These are phyloP conservation scores for Melanargia galathea DNA, from an alignment of 2,888 invertebrate genomes.

Conservation along the genomic window DNA sequence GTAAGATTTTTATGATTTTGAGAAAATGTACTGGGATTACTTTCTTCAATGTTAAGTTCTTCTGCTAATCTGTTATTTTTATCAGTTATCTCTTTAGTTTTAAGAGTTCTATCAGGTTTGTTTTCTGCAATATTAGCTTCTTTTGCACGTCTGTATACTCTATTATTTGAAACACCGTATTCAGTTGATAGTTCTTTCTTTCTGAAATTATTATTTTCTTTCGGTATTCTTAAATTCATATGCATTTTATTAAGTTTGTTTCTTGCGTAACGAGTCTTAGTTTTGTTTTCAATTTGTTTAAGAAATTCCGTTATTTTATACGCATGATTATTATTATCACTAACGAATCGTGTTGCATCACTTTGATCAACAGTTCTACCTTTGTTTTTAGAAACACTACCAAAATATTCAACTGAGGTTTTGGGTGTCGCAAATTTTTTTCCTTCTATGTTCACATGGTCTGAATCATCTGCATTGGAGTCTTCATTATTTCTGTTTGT, in stretches of 20 bases:
- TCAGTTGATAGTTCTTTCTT: background rate
- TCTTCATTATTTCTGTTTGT: background rate
- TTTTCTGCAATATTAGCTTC: background rate
- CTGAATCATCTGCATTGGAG: background rate
- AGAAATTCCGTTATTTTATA: background rate
- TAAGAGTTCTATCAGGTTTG: background rate
- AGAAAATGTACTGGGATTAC: too few species aligned
- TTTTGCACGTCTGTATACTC: background rate
- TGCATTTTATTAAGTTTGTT: background rate
- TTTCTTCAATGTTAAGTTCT: background rate
- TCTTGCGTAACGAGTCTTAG: background rate
- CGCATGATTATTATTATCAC: background rate
- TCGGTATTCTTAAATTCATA: background rate
- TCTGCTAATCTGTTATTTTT: background rate
- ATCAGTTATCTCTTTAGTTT: background rate
- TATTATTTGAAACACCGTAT: too few species aligned
- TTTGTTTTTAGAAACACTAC: conserved; percentile 29
- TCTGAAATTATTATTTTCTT: background rate
- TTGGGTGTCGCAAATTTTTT: background rate
- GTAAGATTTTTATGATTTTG: background rate
- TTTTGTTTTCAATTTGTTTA: background rate
- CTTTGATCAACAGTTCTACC: background rate
- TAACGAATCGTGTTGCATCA: background rate
- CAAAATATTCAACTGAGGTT: conserved; percentile 32
- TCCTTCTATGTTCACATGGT: background rate